These are phyloP conservation scores for Coluber constrictor DNA, from an alignment of 2,797 vertebrate genomes.

Conservation along the genomic window DNA sequence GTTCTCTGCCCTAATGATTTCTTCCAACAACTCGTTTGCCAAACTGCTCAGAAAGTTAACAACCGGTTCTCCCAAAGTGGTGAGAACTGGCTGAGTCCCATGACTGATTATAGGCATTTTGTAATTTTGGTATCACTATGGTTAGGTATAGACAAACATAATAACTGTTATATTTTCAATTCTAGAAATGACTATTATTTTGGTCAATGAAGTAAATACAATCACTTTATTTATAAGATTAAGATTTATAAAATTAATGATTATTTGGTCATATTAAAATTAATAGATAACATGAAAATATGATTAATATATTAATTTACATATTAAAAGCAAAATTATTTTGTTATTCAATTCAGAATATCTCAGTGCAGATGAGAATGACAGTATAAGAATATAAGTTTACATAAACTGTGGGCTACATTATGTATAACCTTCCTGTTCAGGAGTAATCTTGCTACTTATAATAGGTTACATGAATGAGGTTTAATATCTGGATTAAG, in stretches of 20 bases:
- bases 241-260: constrained; percentile 53
- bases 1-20: too few relatives aligned
- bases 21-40: too few relatives aligned
- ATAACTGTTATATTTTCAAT: background rate
- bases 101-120: background rate
- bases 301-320: constrained; percentile 42
- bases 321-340: constrained; percentile 41
- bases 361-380: background rate
- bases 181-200: constrained; percentile 32
- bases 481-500: too few relatives aligned
- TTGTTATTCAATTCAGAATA: constrained; percentile 41
- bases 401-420: constrained; percentile 47
- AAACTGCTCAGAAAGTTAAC: too few relatives aligned
- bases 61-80: too few relatives aligned
- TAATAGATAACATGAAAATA: constrained; percentile 39
- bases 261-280: constrained; percentile 47
- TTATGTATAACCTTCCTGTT: background rate
- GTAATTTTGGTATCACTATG: background rate
- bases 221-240: constrained; percentile 53
- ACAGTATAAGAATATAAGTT: constrained; percentile 46
- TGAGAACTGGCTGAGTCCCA: too few relatives aligned
- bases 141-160: background rate
- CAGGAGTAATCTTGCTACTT: background rate
- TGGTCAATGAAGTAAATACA: constrained; percentile 27
- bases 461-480: background rate